phyloP scores from a whole-genome alignment of 2,888 invertebrate genomes.

The Artemia sinica region DNA sequence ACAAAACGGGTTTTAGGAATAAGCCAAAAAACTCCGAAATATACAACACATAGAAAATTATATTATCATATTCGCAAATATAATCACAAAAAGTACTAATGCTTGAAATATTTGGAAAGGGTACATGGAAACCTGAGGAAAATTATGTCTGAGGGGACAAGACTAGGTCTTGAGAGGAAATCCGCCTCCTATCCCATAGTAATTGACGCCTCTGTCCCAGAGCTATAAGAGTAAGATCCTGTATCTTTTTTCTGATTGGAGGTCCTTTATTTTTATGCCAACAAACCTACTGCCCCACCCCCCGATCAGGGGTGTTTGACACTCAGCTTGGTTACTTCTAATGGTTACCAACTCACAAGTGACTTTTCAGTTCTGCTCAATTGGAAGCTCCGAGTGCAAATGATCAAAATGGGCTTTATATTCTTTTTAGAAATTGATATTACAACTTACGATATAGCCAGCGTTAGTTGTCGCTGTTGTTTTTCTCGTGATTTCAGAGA shows the following conservation, averaged over 20 bases:
- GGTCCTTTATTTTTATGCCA: no score
- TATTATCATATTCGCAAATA: conserved; percentile 17
- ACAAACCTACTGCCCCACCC: no score
- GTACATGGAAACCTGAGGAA: no score
- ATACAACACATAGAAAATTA: neutral
- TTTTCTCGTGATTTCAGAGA: conserved; percentile 47
- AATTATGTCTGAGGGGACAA: no score
- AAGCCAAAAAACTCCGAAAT: conserved; percentile 1
- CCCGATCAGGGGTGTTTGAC: no score
- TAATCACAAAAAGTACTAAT: conserved; percentile 16
- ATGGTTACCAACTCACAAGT: neutral
- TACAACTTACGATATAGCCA: conserved; percentile 44
- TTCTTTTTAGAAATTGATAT: neutral
- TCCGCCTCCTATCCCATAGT: no score
- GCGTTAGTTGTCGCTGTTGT: conserved; percentile 44
- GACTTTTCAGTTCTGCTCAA: neutral
- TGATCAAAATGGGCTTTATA: neutral
- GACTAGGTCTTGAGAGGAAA: no score
- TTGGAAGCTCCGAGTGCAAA: neutral
- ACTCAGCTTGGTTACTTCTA: no score
- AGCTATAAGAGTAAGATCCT: no score
- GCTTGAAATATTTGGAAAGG: conserved; percentile 10
- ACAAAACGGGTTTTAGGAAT: neutral
- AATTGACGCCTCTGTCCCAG: no score
- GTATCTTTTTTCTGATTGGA: no score